Percentiles rank a stretch among this genome's conserved stretches.
Conservation (phyloP, 2,113 vertebrate species). For the Rhea americana region DNA sequence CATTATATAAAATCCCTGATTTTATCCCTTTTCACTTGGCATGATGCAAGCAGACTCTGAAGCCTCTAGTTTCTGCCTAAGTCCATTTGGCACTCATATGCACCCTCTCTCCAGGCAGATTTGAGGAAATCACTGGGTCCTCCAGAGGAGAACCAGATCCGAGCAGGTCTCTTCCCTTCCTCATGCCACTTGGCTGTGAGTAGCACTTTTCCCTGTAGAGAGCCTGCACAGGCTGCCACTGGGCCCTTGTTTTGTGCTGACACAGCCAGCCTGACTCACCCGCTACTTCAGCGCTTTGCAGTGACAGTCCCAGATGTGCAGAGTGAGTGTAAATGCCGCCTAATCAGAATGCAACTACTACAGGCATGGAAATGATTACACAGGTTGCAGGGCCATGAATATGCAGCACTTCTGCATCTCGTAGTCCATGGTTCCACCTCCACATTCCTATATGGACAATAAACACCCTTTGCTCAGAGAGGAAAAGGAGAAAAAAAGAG, state of each 20-base stretch:
- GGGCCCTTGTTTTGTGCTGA: slow-evolving; percentile 7
- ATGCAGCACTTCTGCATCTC: not conserved
- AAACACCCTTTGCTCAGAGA: not conserved
- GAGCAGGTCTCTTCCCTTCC: not conserved
- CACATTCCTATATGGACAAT: not conserved
- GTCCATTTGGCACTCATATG: not conserved
- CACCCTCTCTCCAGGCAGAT: not conserved
- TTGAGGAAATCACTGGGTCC: not conserved
- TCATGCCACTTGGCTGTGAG: not conserved
- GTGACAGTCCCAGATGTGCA: not conserved
- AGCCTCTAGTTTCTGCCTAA: not conserved
- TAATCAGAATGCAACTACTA: not conserved
- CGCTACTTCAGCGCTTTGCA: slow-evolving; percentile 31
- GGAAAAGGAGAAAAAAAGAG: not conserved
- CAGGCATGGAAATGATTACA: not conserved
- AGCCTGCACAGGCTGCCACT: not conserved
- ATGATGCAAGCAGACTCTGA: not conserved
- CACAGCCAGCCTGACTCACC: not conserved
- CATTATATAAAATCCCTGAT: not conserved
- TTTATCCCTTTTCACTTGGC: not conserved
- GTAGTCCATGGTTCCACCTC: not conserved
- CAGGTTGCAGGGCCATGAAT: slow-evolving; percentile 27
- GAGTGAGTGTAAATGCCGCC: not conserved
- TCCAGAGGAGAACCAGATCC: not conserved
- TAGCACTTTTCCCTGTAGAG: not conserved